phyloP scores from a whole-genome alignment of 1,140 invertebrate genomes.

The Heliothis subflexa region DNA sequence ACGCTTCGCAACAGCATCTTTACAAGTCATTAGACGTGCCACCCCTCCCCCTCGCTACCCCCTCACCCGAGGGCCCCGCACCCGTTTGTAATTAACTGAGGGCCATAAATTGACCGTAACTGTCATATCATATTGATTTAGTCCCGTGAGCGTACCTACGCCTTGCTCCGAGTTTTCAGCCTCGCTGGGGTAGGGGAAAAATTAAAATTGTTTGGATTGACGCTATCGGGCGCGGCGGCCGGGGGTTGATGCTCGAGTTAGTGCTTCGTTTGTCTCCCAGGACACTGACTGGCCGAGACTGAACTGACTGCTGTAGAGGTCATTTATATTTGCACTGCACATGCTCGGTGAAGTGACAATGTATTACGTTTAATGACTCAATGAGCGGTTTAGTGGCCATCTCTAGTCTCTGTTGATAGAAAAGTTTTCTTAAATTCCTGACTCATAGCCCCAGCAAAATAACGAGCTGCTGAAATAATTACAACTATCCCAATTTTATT shows the following conservation, averaged over 20 bases:
- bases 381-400: not conserved
- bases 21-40: constrained; percentile 78
- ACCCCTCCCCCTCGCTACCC: constrained; percentile 49
- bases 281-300: not conserved
- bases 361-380: not conserved
- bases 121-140: constrained; percentile 86
- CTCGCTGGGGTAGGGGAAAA: constrained; percentile 54
- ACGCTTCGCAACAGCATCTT: constrained; percentile 72
- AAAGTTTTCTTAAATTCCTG: constrained; percentile 5
- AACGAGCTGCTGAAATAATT: constrained; percentile 17
- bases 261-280: not conserved
- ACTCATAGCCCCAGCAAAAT: constrained; percentile 17
- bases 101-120: constrained; percentile 84
- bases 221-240: constrained; percentile 46
- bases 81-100: constrained; percentile 82
- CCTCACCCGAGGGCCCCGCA: constrained; percentile 49
- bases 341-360: not conserved
- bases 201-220: constrained; percentile 66
- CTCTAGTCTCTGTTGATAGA: not conserved
- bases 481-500: constrained; percentile 25
- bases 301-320: not conserved
- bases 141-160: constrained; percentile 67
- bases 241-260: constrained; percentile 21
- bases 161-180: constrained; percentile 62
- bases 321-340: not conserved